phyloP scores from a whole-genome alignment of 1,140 invertebrate species.

The Hypothenemus hampei region DNA sequence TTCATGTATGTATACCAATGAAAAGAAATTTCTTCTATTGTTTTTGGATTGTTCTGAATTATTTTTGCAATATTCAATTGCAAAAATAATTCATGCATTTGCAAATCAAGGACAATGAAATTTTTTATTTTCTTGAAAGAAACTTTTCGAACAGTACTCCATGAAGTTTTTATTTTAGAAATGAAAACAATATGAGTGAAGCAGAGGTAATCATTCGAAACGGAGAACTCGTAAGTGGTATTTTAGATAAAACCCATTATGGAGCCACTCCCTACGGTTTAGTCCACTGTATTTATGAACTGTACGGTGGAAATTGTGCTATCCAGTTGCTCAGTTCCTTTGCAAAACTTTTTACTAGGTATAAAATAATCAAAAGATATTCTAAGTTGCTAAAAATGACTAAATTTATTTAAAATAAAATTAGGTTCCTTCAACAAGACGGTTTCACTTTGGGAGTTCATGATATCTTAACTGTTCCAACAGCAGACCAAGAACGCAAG shows the following conservation, averaged over 20 bases:
- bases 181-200: slow-evolving; percentile 74
- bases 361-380: not conserved
- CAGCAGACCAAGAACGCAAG: slow-evolving; percentile 67
- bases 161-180: too few relatives aligned
- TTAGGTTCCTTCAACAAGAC: slow-evolving; percentile 72
- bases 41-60: too few relatives aligned
- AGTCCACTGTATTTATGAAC: slow-evolving; percentile 87
- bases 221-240: slow-evolving; percentile 85
- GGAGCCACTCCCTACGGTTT: slow-evolving; percentile 92
- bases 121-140: too few relatives aligned
- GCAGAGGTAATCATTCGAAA: slow-evolving; percentile 84
- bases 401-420: not conserved
- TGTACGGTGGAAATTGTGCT: slow-evolving; percentile 87
- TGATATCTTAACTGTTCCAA: slow-evolving; percentile 80
- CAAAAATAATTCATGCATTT: too few relatives aligned
- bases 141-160: too few relatives aligned
- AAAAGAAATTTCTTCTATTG: too few relatives aligned
- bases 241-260: slow-evolving; percentile 97
- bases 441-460: slow-evolving; percentile 94
- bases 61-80: too few relatives aligned
- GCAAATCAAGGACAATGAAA: too few relatives aligned
- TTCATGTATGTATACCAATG: slow-evolving; percentile 41
- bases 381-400: not conserved
- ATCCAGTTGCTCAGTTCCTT: slow-evolving; percentile 80
- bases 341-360: slow-evolving; percentile 84